Evolutionary conservation across 2,888 invertebrate species (phyloP).

Genomic region (Troides aeacus): DNA sequence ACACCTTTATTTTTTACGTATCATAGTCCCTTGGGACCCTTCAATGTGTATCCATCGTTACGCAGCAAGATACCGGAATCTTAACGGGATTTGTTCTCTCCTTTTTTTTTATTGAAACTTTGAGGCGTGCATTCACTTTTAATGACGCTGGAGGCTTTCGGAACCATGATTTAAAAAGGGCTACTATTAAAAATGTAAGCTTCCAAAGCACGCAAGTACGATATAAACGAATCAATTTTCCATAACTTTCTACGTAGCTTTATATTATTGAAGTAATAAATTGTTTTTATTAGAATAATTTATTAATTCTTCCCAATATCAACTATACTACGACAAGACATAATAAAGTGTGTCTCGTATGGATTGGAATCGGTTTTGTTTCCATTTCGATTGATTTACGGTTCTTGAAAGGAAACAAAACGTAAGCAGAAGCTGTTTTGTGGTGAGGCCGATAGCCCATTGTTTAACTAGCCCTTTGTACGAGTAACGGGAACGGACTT

Average conservation of each 20-base stretch:
- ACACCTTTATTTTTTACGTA: slow-evolving; percentile 21
- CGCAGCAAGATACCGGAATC: slow-evolving; percentile 60
- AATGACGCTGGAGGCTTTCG: slow-evolving; percentile 52
- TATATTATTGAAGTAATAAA: too few relatives aligned
- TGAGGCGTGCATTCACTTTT: slow-evolving; percentile 73
- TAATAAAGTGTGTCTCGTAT: too few relatives aligned
- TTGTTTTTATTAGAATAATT: too few relatives aligned
- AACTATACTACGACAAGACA: too few relatives aligned
- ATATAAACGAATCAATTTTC: too few relatives aligned
- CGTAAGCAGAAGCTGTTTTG: slow-evolving; percentile 64
- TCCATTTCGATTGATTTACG: slow-evolving; percentile 55
- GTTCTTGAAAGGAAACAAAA: slow-evolving; percentile 48
- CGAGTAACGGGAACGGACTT: slow-evolving; percentile 57
- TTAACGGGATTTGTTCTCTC: slow-evolving; percentile 68
- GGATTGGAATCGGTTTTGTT: slow-evolving; percentile 32
- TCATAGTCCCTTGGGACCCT: slow-evolving; percentile 33
- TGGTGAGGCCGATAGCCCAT: slow-evolving; percentile 61
- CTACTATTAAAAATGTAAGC: too few relatives aligned
- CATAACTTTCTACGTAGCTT: too few relatives aligned
- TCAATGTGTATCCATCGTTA: slow-evolving; percentile 34
- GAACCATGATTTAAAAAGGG: slow-evolving; percentile 15
- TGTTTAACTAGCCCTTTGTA: slow-evolving; percentile 61
- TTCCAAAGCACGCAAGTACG: too few relatives aligned
- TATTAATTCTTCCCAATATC: too few relatives aligned
- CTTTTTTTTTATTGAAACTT: slow-evolving; percentile 62